A percentile compares a stretch with the other conserved stretches of the same genome.
Evolutionary conservation across 1,140 invertebrate species (phyloP).

Genomic region (Leptestheria dahalacensis): DNA sequence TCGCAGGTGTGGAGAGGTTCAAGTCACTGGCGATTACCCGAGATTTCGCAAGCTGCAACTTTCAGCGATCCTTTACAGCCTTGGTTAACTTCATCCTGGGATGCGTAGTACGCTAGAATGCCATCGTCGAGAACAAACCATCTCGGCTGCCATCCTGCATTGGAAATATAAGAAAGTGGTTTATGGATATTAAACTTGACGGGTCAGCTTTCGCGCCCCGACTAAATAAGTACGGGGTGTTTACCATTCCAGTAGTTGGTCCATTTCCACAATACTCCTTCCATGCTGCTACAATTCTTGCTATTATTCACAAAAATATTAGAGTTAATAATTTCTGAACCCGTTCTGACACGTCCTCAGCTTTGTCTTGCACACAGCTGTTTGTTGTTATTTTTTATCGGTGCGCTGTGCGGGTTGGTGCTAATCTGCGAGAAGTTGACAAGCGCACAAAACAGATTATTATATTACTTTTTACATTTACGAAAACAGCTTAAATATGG

Average conservation of each 20-base stretch:
- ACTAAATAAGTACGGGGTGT: not conserved
- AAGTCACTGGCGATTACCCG: slow-evolving; percentile 35
- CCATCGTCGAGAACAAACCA: slow-evolving; percentile 72
- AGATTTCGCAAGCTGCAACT: slow-evolving; percentile 65
- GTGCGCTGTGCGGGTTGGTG: too few species aligned
- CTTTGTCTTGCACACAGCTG: too few species aligned
- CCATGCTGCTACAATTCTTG: too few species aligned
- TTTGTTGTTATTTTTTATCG: too few species aligned
- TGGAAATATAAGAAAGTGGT: slow-evolving; percentile 13
- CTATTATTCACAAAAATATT: too few species aligned
- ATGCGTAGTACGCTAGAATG: slow-evolving; percentile 64
- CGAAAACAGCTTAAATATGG: too few species aligned
- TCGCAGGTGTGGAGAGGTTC: not conserved
- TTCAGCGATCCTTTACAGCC: slow-evolving; percentile 71
- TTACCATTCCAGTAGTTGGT: slow-evolving; percentile 68
- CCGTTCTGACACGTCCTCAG: too few species aligned
- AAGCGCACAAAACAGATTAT: too few species aligned
- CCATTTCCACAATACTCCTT: slow-evolving; percentile 64
- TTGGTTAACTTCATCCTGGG: slow-evolving; percentile 62
- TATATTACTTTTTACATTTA: too few species aligned
- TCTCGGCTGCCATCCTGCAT: slow-evolving; percentile 64
- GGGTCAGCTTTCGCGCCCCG: not conserved
- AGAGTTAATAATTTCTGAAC: too few species aligned
- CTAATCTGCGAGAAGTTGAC: too few species aligned
- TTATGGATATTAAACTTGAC: too few species aligned